A percentile compares a stretch with the other conserved stretches of the same genome.
Conservation (phyloP, 2,113 vertebrate species). For the Triplophysa siluroides region DNA sequence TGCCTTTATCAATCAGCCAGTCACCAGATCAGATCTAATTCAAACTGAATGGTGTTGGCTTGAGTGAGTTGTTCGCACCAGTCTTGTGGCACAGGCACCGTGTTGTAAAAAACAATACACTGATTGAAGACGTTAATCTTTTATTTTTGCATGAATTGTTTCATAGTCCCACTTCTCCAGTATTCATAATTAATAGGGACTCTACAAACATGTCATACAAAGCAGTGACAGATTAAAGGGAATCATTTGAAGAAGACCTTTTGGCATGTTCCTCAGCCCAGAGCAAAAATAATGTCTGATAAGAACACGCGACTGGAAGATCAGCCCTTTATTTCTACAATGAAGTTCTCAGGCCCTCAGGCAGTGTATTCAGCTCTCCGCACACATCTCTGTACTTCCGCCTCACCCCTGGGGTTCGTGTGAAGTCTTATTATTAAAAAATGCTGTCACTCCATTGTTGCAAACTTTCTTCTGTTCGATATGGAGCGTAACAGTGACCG, state of each 20-base stretch:
- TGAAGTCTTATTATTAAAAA: conserved; percentile 56
- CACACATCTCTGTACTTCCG: conserved; percentile 70
- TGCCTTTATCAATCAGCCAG: conserved; percentile 48
- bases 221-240: conserved; percentile 15
- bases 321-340: conserved; percentile 62
- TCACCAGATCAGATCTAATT: conserved; percentile 30
- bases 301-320: not conserved
- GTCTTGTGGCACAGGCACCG: not conserved
- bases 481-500: not conserved
- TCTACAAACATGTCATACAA: not conserved
- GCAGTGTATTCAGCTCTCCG: conserved; percentile 70
- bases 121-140: not conserved
- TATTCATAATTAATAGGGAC: not conserved
- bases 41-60: conserved; percentile 38
- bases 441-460: conserved; percentile 49
- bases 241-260: not conserved
- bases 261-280: conserved; percentile 46
- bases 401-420: conserved; percentile 60
- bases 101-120: conserved; percentile 12
- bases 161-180: not conserved
- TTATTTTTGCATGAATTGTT: not conserved
- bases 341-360: conserved; percentile 67
- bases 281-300: conserved; percentile 20
- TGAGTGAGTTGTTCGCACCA: conserved; percentile 17
- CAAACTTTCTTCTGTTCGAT: conserved; percentile 52